Evolutionary conservation across 2,888 invertebrate species (phyloP), one percentile per base, ranked within the genome.

Genomic region (Acleris cristana): DNA sequence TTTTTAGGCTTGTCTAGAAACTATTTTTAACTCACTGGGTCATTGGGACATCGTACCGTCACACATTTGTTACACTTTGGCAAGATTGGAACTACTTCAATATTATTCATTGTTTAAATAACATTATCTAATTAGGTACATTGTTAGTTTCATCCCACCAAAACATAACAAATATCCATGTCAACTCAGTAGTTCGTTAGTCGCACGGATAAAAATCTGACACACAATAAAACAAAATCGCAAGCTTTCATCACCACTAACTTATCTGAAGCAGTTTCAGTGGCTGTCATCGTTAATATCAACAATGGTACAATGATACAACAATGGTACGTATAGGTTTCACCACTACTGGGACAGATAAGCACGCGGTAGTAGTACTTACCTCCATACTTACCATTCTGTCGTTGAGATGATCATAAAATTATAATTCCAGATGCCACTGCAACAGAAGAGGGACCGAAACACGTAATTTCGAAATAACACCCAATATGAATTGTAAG

Each of bases 401-500:
- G 57, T 18, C 54, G 64, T 48, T 21, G 21, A 65, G 59, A 57
- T 34, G 49, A 21, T 54, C 53, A 44, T 53, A 58, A 67, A 67
- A 67, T 63, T 63, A 54, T 52, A 63, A 67, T 67, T 67, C 44
- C 62, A 54, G 48, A 63, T 54, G 62, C 44, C 34, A 62, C 66
- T 67, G 67, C 26, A 67, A 67, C 67, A 67, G 53, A 67, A 57
- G 45, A 62, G 58, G 62, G 49, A 70, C 65, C 45, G 52, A 69
- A 70, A 67, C 68, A 65, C 51, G 59, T 23, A 63, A 71, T 67
- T 66, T 62, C 68, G 58, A 64, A 66, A 59, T 45, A n/a, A 58
- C 55, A 73, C 73, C 69, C 70, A 60, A 70, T 64, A 67, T 73
- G 76, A 78, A 78, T 79, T 64, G 64, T 18, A 70, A 74, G 76